Percentiles rank a stretch among this genome's conserved stretches.
Conservation (phyloP, 2,797 vertebrate genomes). For the Thripadectes ignobilis region DNA sequence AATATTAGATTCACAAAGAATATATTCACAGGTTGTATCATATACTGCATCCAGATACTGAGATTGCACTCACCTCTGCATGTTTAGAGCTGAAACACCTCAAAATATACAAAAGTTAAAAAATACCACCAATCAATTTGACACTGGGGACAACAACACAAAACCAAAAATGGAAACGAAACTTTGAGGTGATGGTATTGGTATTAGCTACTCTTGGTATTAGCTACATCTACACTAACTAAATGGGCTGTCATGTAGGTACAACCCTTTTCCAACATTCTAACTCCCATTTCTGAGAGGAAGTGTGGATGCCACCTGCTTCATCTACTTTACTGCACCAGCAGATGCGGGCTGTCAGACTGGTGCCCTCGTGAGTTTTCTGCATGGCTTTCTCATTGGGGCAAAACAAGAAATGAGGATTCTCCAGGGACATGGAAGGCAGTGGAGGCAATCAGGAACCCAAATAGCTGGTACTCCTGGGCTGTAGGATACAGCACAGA, state of each 20-base stretch:
- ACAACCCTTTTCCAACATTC: not conserved
- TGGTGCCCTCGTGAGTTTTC: not conserved
- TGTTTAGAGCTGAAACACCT: not conserved
- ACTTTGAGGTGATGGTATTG: not conserved
- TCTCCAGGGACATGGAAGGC: not conserved
- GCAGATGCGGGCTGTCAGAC: not conserved
- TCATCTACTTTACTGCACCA: not conserved
- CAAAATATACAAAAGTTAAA: not conserved
- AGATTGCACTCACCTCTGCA: not conserved
- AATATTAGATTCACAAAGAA: not conserved
- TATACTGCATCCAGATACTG: not conserved
- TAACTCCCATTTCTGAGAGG: not conserved
- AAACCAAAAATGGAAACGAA: not conserved
- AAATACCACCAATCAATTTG: not conserved
- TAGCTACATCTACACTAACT: not conserved
- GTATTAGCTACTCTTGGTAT: not conserved
- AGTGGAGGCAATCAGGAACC: not conserved
- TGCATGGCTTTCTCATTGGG: not conserved
- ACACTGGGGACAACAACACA: not conserved
- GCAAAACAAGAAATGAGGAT: not conserved
- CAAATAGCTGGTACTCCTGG: fast-evolving
- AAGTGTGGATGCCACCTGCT: not conserved
- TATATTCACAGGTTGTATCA: not conserved
- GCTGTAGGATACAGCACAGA: not conserved
- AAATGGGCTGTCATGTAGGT: not conserved